phyloP scores from a whole-genome alignment of 2,888 invertebrate species.

The Antheraea yamamai region DNA sequence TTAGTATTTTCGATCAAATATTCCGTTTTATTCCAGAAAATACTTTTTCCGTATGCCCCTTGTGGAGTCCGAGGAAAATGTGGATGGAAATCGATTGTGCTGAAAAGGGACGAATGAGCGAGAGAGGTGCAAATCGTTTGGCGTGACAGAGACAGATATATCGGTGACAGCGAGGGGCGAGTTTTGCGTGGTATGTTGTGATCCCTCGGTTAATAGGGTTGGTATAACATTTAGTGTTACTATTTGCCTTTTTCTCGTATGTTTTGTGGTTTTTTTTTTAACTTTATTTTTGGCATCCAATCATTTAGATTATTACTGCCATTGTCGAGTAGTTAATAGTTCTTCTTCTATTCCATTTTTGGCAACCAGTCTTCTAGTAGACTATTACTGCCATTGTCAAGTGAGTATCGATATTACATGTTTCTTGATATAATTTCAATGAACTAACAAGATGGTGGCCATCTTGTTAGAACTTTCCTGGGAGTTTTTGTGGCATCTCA shows the following conservation, averaged over 20 bases:
- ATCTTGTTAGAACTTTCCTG: too few species aligned
- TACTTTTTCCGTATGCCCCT: conserved; percentile 20
- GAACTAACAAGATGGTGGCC: too few species aligned
- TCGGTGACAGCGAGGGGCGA: conserved; percentile 30
- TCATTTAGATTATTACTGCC: too few species aligned
- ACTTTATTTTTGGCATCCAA: too few species aligned
- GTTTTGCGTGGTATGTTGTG: conserved; percentile 34
- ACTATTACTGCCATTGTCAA: too few species aligned
- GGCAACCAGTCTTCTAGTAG: too few species aligned
- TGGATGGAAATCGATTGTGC: conserved; percentile 47
- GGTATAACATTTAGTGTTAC: conserved; percentile 39
- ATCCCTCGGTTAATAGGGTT: conserved; percentile 51
- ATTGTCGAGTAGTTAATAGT: too few species aligned
- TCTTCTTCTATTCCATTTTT: too few species aligned
- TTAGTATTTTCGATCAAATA: background rate
- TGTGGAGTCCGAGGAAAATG: conserved; percentile 36
- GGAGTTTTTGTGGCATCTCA: too few species aligned
- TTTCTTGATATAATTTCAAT: too few species aligned
- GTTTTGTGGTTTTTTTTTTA: background rate
- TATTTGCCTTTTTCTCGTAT: conserved; percentile 27
- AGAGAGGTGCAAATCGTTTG: conserved; percentile 31
- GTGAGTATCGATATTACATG: too few species aligned
- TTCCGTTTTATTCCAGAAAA: background rate
- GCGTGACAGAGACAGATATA: conserved; percentile 29
- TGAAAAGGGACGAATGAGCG: conserved; percentile 31